Base-by-base conservation (phyloP, 2,888 invertebrate genomes). In the Ormyrus nitidulus region DNA sequence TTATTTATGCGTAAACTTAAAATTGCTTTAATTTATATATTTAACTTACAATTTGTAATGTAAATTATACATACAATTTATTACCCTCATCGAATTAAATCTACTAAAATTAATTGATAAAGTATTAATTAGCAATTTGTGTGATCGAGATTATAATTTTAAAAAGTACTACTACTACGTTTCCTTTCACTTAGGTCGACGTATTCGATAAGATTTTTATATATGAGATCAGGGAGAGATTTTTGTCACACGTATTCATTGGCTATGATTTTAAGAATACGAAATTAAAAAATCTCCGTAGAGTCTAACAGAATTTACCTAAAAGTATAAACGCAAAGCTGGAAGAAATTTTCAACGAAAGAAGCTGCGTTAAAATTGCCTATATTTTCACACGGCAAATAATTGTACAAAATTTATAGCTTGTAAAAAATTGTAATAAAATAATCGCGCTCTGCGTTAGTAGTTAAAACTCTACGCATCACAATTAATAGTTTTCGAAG, bases 371-470 rank as follows among this genome's bases (percentile, higher is more conserved):
- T 46, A 2, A 11, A 64, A 54, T 11, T 59, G n/a, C 48, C 49
- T 53, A 72, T 72, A 72, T 72, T 77, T 77, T 77, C 46, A 19
- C 13, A 72, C 54, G 49, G 66, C 9, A 46, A 54, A 48, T 11
- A 73, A 54, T 56, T 73, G 68, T 69, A 78, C 44, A 59, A 78
- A 78, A 73, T 68, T 78, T 66, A 48, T 73, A 68, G 58, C 7
- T 11, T 61, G 66, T 72, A 73, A 73, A 65, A 73, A 68, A 59
- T 71, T 79, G 46, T 59, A 71, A 46, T 46, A 59, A 78, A 49
- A 65, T n/a, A 56, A 9, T 62, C 51, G 54, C 56, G 51, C 54
- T 58, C 65, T 34, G 10, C 6, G 6, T 70, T 68, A 68, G 19
- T n/a, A 44, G 5, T 5, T 61, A 68, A 59, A 46, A 48, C n/a